phyloP scores from a whole-genome alignment of 2,797 vertebrate species.

The Coilia nasus region DNA sequence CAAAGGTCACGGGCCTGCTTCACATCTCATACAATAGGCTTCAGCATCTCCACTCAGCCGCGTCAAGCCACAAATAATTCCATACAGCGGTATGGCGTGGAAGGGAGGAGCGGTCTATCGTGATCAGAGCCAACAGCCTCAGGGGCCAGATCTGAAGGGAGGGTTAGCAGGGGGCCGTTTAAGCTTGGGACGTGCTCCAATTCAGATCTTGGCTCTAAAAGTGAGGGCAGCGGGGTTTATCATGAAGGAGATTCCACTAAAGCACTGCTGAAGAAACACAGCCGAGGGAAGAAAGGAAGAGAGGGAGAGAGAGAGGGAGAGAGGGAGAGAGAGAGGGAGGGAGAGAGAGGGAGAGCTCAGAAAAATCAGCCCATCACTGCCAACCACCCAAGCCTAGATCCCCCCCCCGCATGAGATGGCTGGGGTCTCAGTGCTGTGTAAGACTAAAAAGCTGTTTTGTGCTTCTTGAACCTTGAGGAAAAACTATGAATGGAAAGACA shows the following conservation, averaged over 20 bases:
- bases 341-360: background rate
- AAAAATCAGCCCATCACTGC: background rate
- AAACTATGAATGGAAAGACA: background rate
- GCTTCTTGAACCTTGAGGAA: slow-evolving; percentile 16
- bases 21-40: background rate
- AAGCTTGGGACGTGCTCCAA: background rate
- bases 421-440: background rate
- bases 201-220: background rate
- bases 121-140: background rate
- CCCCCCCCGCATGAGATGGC: background rate
- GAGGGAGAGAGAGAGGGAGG: background rate
- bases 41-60: background rate
- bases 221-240: slow-evolving; percentile 19
- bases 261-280: background rate
- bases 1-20: background rate
- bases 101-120: background rate
- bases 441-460: slow-evolving; percentile 7
- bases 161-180: background rate
- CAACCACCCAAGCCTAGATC: background rate
- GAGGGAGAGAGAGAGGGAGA: background rate
- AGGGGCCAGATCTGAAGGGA: background rate
- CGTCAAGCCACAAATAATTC: background rate
- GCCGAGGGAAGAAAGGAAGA: background rate
- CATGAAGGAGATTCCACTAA: slow-evolving; percentile 5
- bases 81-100: background rate